Evolutionary conservation across 2,113 vertebrate genomes (phyloP), one percentile per base, ranked within the genome.

Genomic region (Chlorodrepanis virens): DNA sequence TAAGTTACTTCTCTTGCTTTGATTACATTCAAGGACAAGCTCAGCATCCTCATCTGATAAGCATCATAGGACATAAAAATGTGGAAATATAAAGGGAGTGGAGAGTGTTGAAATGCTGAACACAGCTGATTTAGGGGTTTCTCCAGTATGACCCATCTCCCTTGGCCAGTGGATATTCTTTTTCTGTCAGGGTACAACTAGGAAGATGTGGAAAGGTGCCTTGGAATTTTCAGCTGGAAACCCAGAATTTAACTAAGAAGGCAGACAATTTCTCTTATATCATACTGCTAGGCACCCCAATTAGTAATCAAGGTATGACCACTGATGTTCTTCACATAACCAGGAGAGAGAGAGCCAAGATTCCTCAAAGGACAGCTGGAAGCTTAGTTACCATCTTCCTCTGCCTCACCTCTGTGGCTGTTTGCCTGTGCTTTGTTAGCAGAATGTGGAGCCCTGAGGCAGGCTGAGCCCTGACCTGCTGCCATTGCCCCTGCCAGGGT

Each of bases 401-500:
- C 31, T 35, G 6, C 50, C 29, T 53, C 75, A 21, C 53, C 27
- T 78, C 72, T 56, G 77, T n/a, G 33, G 11, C 45, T 3, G 3
- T 63, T 42, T 40, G 22, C 33, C 14, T 21, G 23, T 45, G 60
- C 74, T 96, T 39, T 12, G 42, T 42, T 33, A 40, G 82, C 84
- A 78, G 40, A 75, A 54, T 0, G 4, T 15, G 60, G 35, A 0
- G 3, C 42, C 59, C 45, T 1, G 0, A 21, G 69, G 12, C 10
- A 24, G 76, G 78, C 65, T 75, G 61, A n/a, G 82, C 63, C 2
- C 70, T 29, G 61, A 60, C 83, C 69, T 50, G 27, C n/a, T 68
- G 64, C 78, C 59, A 2, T 33, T 7, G 27, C 49, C 3, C 4
- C 33, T 33, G 35, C 44, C 1, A 5, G 84, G 17, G 10, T 29